These are phyloP conservation scores for Ectobius pallidus DNA, from an alignment of 2,888 invertebrate genomes.

Conservation along the genomic window DNA sequence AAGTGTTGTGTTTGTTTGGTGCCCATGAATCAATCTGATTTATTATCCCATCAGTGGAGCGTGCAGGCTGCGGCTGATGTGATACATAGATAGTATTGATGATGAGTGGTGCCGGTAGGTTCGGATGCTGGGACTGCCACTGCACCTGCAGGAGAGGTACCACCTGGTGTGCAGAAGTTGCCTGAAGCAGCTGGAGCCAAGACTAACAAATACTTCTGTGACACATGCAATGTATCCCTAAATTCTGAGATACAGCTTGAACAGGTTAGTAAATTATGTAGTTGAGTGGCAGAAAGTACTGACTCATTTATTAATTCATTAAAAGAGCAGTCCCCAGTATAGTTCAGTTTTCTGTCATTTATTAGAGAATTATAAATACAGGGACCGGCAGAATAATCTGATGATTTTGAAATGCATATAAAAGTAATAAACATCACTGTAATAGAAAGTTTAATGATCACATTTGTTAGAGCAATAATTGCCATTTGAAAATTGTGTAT, in stretches of 20 bases:
- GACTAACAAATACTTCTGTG: constrained; percentile 49
- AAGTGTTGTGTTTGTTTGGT: constrained; percentile 32
- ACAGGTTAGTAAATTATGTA: constrained; percentile 49
- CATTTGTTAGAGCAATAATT: no score
- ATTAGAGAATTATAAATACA: no score
- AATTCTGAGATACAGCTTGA: constrained; percentile 59
- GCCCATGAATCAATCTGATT: constrained; percentile 41
- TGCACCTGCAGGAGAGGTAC: constrained; percentile 30
- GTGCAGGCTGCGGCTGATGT: constrained; percentile 46
- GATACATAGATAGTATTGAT: constrained; percentile 60
- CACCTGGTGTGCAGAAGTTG: constrained; percentile 40
- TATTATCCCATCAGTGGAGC: constrained; percentile 42
- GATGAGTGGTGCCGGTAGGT: constrained; percentile 40
- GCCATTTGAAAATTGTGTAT: no score
- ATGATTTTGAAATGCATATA: no score
- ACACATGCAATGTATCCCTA: constrained; percentile 56
- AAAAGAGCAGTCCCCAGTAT: no score
- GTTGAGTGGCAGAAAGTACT: no score
- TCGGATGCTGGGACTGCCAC: constrained; percentile 19
- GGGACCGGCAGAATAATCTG: no score
- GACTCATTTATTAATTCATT: no score
- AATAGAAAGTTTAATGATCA: no score
- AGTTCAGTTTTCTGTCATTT: no score
- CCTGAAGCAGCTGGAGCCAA: constrained; percentile 38
- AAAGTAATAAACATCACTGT: no score